Conservation (phyloP, 2,797 vertebrate genomes). For the Enteromius argenteus region DNA sequence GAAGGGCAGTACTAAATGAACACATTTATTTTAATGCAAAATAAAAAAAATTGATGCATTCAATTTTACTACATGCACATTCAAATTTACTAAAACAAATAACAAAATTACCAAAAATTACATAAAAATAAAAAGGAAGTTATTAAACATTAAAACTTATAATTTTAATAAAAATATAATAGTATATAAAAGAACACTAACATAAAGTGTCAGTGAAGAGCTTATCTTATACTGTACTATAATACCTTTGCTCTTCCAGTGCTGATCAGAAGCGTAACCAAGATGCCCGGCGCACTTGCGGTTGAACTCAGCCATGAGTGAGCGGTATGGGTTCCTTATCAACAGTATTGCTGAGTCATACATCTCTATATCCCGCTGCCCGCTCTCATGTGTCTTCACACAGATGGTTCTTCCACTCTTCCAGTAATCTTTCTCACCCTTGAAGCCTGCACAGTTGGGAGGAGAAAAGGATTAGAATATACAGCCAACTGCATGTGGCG, state of each 20-base stretch:
- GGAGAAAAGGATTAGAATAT: slow-evolving; percentile 20
- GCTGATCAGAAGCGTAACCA: slow-evolving; percentile 89
- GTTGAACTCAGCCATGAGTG: slow-evolving; percentile 95
- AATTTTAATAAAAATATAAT: neutral
- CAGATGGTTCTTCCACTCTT: slow-evolving; percentile 94
- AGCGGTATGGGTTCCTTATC: slow-evolving; percentile 94
- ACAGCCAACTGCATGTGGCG: slow-evolving; percentile 40
- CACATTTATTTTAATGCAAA: neutral
- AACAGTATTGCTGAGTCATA: slow-evolving; percentile 92
- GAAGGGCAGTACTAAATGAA: neutral
- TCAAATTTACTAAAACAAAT: no score
- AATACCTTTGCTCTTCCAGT: slow-evolving; percentile 94
- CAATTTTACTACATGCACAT: no score
- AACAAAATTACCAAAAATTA: neutral
- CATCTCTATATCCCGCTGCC: slow-evolving; percentile 92
- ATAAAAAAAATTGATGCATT: no score
- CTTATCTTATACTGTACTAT: neutral
- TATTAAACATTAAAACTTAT: neutral
- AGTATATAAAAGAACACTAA: neutral
- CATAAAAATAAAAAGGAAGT: neutral
- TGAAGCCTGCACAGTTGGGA: slow-evolving; percentile 85
- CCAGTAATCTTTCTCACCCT: slow-evolving; percentile 99
- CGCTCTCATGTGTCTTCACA: slow-evolving; percentile 96
- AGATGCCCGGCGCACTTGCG: slow-evolving; percentile 96
- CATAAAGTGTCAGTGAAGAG: neutral